Evolutionary conservation across 2,888 invertebrate species (phyloP), one percentile per base, ranked within the genome.

Genomic region (Keiferia lycopersicella): DNA sequence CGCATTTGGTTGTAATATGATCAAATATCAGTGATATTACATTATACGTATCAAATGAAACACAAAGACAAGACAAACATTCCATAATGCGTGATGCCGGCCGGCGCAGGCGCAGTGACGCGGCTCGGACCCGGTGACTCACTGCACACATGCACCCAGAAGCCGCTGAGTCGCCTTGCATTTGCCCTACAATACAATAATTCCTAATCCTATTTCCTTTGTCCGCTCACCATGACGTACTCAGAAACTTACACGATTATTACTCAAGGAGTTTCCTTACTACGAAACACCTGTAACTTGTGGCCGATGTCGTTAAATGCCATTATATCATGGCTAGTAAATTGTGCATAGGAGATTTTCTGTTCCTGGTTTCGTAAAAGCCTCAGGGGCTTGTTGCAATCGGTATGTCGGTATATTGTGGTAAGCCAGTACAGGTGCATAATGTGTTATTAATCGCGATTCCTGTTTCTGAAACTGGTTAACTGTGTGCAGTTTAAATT

Each of bases 211-310:
- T 63, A 69, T 71, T 71, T 72, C 69, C 74, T 77, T 79, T 77
- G 74, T 78, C 69, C 70, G 69, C 65, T 61, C 18, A 48, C 48
- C 26, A 45, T 50, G 50, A 61, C 61, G 50, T 61, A 61, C 22
- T 30, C 26, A 8, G n/a, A n/a, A n/a, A 60, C 16, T 39, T 64
- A 62, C 30, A 11, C 45, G n/a, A 45, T 41, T 3, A 12, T 61
- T 57, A 61, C 58, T 61, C 50, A 34, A 34, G 34, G 30, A 34
- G 34, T 56, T 56, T 56, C 51, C 51, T 53, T 4, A 81, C 84
- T 86, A 73, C 64, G 41, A 70, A 70, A 79, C 83, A 77, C 80
- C 82, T 80, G 79, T 78, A 73, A 77, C 80, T 81, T 80, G 79
- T 78, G 72, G 73, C 45, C 48, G 39, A 71, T 69, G 73, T 79